These are phyloP conservation scores for Vimba vimba DNA, from an alignment of 2,113 vertebrate species.

Conservation along the genomic window DNA sequence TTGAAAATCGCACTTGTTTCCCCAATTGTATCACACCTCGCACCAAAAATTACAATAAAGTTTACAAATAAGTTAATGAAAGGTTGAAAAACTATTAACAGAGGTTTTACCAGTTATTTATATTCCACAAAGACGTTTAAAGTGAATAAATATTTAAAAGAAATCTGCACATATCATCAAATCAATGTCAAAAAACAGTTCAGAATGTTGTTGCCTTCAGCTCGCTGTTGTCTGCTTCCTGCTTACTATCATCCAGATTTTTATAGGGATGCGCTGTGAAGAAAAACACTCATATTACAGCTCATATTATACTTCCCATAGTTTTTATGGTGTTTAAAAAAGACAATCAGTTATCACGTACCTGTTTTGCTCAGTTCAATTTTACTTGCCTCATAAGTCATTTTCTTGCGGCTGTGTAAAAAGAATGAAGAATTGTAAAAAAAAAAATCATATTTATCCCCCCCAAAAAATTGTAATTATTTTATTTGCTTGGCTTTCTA, in stretches of 20 bases:
- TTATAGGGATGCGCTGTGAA: conserved; percentile 56
- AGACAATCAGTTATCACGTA: conserved; percentile 1
- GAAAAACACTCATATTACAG: conserved; percentile 5
- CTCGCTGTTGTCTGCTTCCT: conserved; percentile 45
- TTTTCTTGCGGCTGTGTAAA: conserved; percentile 43
- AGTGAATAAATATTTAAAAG: conserved; percentile 54
- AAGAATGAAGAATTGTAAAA: too few species aligned
- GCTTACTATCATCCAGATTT: conserved; percentile 22
- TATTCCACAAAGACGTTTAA: not conserved
- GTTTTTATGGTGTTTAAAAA: not conserved
- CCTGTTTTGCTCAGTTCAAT: conserved; percentile 26
- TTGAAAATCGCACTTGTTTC: not conserved
- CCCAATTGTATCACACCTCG: conserved; percentile 38
- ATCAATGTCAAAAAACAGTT: not conserved
- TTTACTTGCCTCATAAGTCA: conserved; percentile 8
- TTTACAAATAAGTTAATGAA: conserved; percentile 64
- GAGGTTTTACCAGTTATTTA: not conserved
- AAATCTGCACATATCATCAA: not conserved
- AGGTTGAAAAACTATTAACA: conserved; percentile 32
- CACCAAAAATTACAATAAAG: conserved; percentile 43
- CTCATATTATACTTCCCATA: not conserved
- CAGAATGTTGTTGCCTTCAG: conserved; percentile 21
- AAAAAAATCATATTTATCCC: not conserved
- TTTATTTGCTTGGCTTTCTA: not conserved
- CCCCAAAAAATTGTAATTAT: too few species aligned